Evolutionary conservation across 2,113 vertebrate genomes (phyloP), one percentile per base, ranked within the genome.

Genomic region (Mustela lutreola): DNA sequence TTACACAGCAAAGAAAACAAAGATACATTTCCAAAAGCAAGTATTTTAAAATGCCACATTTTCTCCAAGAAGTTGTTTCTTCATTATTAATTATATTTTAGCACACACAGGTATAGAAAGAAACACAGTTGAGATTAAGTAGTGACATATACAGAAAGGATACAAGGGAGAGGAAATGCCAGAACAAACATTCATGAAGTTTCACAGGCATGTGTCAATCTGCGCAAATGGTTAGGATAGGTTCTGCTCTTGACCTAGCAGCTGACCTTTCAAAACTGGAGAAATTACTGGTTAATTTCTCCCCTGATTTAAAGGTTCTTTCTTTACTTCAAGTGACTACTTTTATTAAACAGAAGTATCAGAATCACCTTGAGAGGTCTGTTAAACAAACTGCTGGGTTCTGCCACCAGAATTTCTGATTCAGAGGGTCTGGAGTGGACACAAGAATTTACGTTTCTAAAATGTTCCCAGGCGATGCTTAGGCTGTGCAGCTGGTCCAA

Each of bases 211-310:
- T n/a, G 45, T 76, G 28, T 39, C 84, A 84, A 88, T 89, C 48
- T 93, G 42, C 76, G 11, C 31, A 62, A 92, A 94, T 88, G 14
- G 58, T 89, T 53, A 92, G 36, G 48, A 83, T 48, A 92, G 31
- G 7, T 67, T 97, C 71, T 94, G 26, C 21, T 84, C 15, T 53
- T 60, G 67, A 93, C 36, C 39, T 91, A 87, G 45, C 22, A 86
- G 31, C n/a, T 65, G n/a, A 48, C 26, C 48, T 90, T 97, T 80
- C 81, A 91, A 95, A 94, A 84, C 28, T 91, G 62, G 89, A 96
- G 39, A 93, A 80, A 81, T 71, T 89, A 91, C 50, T 48, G 39
- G 11, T 91, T 65, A 92, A 70, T 82, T 83, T 26, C 16, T 80
- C 5, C 10, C 19, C 21, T 16, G 45, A 10, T 39, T 80, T 12